Evolutionary conservation across 2,888 invertebrate genomes (phyloP), one percentile per base, ranked within the genome.

Genomic region (Tridacna gigas): DNA sequence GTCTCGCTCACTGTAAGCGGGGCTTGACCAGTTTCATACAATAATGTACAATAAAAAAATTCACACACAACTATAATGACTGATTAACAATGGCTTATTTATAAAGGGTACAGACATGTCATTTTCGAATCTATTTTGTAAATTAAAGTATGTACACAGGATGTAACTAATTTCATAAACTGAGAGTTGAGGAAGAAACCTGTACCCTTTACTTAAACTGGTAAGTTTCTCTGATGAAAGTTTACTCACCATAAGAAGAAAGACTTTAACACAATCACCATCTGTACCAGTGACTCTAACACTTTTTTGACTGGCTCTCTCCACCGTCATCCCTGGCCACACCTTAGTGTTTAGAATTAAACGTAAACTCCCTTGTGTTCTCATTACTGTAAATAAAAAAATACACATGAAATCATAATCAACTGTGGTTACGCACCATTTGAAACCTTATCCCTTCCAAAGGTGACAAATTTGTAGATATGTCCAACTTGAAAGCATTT

Each of bases 281-380:
- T 94, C 94, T 93, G 97, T 96, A 5, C 98, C 98, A 3, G 98
- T 98, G 90, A 99, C 96, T 87, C 98, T 96, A 47, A 99, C 96
- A 87, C 97, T 98, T 95, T 98, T 98, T 89, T 96, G 96, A 92
- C 97, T 98, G 3, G 98, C 97, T 88, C 97, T 96, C 94, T 98
- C 97, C 37, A 97, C 97, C 18, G 97, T 97, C 98, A 98, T 98
- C 86, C 97, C 98, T 11, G 97, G 96, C 98, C 98, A 98, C 65
- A 97, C 97, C 96, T 98, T 98, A 63, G 98, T 98, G 95, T 99
- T 99, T 82, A 99, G 96, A 92, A 98, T 96, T 77, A 99, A 97
- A 79, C 98, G 96, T 89, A 98, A 96, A 91, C 97, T 98, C 74
- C 99, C 99, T 25, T 97, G 96, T 47, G 97, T 97, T 86, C 99